These are phyloP conservation scores for Malthinus seriepunctatus DNA, from an alignment of 2,888 invertebrate species.

Conservation along the genomic window DNA sequence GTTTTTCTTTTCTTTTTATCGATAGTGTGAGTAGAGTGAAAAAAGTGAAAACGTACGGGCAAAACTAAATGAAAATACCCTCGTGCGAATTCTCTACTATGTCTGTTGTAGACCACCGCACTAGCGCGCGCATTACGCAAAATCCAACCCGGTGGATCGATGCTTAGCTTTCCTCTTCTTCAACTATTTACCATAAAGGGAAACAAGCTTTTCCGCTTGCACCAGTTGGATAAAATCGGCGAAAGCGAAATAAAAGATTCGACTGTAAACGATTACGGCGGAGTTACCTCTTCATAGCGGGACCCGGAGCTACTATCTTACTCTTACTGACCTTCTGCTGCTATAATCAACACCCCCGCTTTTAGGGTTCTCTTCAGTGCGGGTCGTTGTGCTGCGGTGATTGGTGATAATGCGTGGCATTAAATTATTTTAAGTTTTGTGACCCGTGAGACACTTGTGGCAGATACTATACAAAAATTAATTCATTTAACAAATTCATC, in stretches of 20 bases:
- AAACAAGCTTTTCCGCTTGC: constrained; percentile 11
- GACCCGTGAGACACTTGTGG: constrained; percentile 8
- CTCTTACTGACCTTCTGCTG: constrained; percentile 36
- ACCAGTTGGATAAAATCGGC: background rate
- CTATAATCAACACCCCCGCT: constrained; percentile 34
- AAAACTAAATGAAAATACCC: constrained; percentile 10
- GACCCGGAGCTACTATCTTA: constrained; percentile 38
- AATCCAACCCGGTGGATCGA: constrained; percentile 36
- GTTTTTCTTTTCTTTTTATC: background rate
- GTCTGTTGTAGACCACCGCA: constrained; percentile 27
- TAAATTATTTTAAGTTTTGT: constrained; percentile 22
- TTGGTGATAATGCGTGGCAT: constrained; percentile 36
- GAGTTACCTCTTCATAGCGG: constrained; percentile 20
- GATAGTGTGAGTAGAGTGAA: constrained; percentile 5
- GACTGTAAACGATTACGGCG: constrained; percentile 16
- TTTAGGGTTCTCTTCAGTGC: constrained; percentile 26
- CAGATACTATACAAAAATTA: too few species aligned
- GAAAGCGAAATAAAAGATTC: constrained; percentile 18
- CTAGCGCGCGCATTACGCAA: constrained; percentile 36
- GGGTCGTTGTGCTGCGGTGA: constrained; percentile 34
- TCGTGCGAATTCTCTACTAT: constrained; percentile 23
- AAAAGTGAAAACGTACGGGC: constrained; percentile 3
- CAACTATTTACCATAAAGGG: constrained; percentile 18
- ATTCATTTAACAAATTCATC: too few species aligned
- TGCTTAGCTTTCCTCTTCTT: constrained; percentile 29